phyloP scores from a whole-genome alignment of 2,888 invertebrate species.

The Pseudoips prasinana region DNA sequence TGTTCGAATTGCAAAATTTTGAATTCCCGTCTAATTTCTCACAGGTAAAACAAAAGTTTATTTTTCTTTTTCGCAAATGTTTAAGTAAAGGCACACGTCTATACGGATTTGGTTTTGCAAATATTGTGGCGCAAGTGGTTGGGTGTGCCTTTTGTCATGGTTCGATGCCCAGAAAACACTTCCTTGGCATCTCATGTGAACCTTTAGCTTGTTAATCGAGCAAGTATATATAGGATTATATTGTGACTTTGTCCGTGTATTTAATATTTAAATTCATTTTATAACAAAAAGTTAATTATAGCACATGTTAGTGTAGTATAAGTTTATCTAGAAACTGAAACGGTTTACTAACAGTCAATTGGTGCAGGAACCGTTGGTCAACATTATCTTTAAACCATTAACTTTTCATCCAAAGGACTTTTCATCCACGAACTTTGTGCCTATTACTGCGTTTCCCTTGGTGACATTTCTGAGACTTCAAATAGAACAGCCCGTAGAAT shows the following conservation, averaged over 20 bases:
- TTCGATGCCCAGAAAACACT: conserved; percentile 53
- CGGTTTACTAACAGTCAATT: too few species aligned
- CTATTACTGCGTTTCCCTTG: too few species aligned
- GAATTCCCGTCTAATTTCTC: conserved; percentile 29
- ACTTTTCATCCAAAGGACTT: too few species aligned
- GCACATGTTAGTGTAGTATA: too few species aligned
- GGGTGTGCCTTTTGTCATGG: conserved; percentile 65
- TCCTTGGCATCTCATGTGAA: conserved; percentile 64
- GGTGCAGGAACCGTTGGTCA: too few species aligned
- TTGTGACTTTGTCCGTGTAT: conserved; percentile 13
- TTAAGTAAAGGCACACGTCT: conserved; percentile 51
- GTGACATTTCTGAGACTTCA: too few species aligned
- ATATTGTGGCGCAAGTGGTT: conserved; percentile 66
- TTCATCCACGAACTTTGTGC: too few species aligned
- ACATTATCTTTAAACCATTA: too few species aligned
- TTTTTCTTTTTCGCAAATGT: conserved; percentile 34
- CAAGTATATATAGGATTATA: conserved; percentile 11
- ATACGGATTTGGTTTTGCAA: conserved; percentile 61
- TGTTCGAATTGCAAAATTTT: conserved; percentile 15
- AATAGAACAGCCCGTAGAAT: too few species aligned
- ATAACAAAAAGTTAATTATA: too few species aligned
- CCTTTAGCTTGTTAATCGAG: conserved; percentile 60
- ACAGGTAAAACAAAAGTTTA: conserved; percentile 23
- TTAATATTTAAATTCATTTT: conserved; percentile 8
- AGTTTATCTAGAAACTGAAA: too few species aligned